Evolutionary conservation across 2,113 vertebrate species (phyloP).

Genomic region (Odobenus rosmarus): DNA sequence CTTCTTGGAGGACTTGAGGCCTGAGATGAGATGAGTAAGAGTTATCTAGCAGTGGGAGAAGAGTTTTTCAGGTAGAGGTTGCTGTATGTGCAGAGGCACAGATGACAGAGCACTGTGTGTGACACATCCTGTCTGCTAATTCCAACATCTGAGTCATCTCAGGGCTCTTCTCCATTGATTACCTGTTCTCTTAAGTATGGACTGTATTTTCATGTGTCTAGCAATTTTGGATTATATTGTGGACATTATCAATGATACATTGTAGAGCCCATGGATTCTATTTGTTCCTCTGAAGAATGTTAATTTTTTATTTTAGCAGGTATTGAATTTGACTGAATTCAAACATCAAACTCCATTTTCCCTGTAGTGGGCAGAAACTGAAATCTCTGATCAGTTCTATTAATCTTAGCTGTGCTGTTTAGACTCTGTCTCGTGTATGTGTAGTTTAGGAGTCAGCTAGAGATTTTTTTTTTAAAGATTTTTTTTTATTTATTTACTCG

Average conservation of each 20-base stretch:
- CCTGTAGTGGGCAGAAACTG: not conserved
- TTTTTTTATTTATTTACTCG: too few relatives aligned
- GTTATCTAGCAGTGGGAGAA: not conserved
- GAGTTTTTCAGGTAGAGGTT: not conserved
- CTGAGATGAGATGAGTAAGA: not conserved
- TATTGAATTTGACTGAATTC: not conserved
- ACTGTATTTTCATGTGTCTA: not conserved
- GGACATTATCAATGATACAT: not conserved
- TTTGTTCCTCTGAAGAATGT: conserved; percentile 4
- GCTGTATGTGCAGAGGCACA: not conserved
- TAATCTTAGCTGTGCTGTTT: conserved; percentile 28
- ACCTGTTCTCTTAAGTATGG: not conserved
- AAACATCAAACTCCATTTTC: not conserved
- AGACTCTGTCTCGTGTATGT: not conserved
- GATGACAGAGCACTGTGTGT: not conserved
- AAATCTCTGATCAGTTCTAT: not conserved
- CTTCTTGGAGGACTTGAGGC: not conserved
- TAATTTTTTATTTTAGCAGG: conserved; percentile 32
- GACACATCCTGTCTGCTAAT: not conserved
- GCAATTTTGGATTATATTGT: conserved; percentile 41
- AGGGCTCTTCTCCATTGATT: not conserved
- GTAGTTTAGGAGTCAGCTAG: not conserved
- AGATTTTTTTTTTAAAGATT: not conserved
- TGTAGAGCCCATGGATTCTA: not conserved
- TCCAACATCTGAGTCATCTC: not conserved